Base-by-base conservation (phyloP, 1,140 invertebrate species). In the Aphaenogaster floridana region DNA sequence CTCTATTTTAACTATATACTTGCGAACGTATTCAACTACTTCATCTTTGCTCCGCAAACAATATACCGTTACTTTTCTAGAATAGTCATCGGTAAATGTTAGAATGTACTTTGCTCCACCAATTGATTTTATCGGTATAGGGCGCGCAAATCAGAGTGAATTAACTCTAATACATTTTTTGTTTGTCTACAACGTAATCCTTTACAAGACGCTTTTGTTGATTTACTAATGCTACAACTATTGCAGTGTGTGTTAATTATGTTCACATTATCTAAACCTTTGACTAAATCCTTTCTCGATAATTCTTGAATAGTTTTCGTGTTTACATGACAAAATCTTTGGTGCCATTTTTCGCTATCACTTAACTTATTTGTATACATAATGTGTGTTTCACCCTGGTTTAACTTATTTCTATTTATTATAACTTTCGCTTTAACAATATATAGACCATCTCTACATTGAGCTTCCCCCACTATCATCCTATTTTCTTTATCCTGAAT, bases 111-210 rank as follows among this genome's bases (percentile, higher is more conserved):
- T 81, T 15, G 76, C 63, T 52, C 76, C 57, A 28, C 80, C 88
- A 3, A 86, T 34, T 6, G 85, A 86, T 28, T 28, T 34, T 36
- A 34, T 28, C 28, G 28, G 28, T 0, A 28, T 28, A 28, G 28
- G 28, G 28, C 28, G 28, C 88, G 86, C 7, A 89, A 74, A 59
- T 89, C 86, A 0, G 81, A 76, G 17, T 89, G 81, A 1, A 89
- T 34, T 8, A 87, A 50, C 13, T 89, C 77, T 21, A 86, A 54
- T 42, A 86, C 36, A 21, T 42, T 52, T 66, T 76, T 64, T 0
- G 69, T 50, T 85, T 52, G 6, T 42, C 57, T 85, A 54, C 4
- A 0, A 3, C 34, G 0, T 59, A 76, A 39, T 48, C 5, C 3
- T 64, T 64, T 85, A 39, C 68, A 74, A n/a, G 81, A 11, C 0